Evolutionary conservation across 2,113 vertebrate genomes (phyloP).

Genomic region (Polyodon spathula): DNA sequence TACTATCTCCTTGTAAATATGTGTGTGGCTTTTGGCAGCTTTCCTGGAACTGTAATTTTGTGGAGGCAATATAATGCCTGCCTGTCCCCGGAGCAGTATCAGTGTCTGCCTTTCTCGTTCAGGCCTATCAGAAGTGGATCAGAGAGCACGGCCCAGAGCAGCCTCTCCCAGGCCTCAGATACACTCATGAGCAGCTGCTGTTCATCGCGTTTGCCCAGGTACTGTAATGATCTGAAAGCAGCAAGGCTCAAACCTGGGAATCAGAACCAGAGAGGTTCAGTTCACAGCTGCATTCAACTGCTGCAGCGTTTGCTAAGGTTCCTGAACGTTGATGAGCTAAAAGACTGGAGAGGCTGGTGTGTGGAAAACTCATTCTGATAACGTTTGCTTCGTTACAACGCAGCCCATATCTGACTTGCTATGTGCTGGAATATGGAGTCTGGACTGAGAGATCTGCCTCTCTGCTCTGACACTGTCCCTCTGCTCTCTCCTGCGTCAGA

Average conservation of each 20-base stretch:
- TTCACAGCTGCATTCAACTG: too few relatives aligned
- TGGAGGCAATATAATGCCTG: too few relatives aligned
- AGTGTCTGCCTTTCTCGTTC: slow-evolving; percentile 1
- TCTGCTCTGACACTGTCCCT: background rate
- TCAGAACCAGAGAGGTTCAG: too few relatives aligned
- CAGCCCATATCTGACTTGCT: too few relatives aligned
- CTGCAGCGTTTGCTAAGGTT: too few relatives aligned
- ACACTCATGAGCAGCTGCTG: slow-evolving; percentile 92
- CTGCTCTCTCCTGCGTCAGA: slow-evolving; percentile 52
- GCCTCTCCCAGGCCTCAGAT: slow-evolving; percentile 84
- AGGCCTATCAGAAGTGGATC: slow-evolving; percentile 98
- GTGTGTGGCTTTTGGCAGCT: background rate
- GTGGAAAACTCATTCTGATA: too few relatives aligned
- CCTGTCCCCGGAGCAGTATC: too few relatives aligned
- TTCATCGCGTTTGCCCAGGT: slow-evolving; percentile 98
- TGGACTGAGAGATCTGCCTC: background rate
- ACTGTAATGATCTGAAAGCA: slow-evolving; percentile 3
- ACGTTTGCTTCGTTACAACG: too few relatives aligned
- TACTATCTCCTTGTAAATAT: background rate
- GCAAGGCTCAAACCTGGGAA: too few relatives aligned
- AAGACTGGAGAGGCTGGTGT: too few relatives aligned
- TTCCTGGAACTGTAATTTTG: background rate
- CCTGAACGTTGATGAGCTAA: too few relatives aligned
- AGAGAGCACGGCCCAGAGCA: slow-evolving; percentile 85
- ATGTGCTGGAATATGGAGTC: too few relatives aligned